phyloP scores from a whole-genome alignment of 30 jellyfish, hydroid and myxozoan genomes.

The Hydractinia symbiolongicarpus region DNA sequence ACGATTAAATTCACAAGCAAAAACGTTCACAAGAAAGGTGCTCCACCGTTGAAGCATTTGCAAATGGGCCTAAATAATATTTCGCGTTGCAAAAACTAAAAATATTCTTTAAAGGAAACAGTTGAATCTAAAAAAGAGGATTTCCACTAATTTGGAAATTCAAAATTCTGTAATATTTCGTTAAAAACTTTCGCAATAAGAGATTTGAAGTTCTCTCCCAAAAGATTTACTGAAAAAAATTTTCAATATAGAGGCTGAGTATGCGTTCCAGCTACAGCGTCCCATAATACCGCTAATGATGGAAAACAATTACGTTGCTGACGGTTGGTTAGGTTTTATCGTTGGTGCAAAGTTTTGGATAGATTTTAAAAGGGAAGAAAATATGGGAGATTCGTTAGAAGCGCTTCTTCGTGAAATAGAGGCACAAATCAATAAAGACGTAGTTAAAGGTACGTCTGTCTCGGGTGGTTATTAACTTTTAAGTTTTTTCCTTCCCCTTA shows the following conservation, averaged over 20 bases:
- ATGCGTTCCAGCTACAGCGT: conserved; percentile 65
- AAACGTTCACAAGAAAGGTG: too few species aligned
- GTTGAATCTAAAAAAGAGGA: too few species aligned
- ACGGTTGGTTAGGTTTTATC: conserved; percentile 86
- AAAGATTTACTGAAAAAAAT: neutral
- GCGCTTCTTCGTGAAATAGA: conserved; percentile 43
- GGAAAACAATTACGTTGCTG: conserved; percentile 55
- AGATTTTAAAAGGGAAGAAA: conserved; percentile 33
- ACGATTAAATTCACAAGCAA: too few species aligned
- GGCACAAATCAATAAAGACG: neutral
- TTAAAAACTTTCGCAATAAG: neutral
- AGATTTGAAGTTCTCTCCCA: neutral
- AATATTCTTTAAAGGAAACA: too few species aligned
- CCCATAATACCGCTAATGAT: conserved; percentile 62
- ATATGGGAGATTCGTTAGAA: conserved; percentile 14
- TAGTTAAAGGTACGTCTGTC: neutral
- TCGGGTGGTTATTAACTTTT: too few species aligned
- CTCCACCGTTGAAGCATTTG: too few species aligned
- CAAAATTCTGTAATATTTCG: too few species aligned
- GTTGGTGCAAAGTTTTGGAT: conserved; percentile 83
- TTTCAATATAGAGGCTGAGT: conserved; percentile 65
- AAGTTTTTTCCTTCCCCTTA: too few species aligned
- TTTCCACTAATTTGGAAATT: too few species aligned
- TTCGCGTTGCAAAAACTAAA: too few species aligned
- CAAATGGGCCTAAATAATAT: too few species aligned